A percentile compares a stretch with the other conserved stretches of the same genome.
phyloP scores from a whole-genome alignment of 2,797 vertebrate species.

The Telmatherina bonti region DNA sequence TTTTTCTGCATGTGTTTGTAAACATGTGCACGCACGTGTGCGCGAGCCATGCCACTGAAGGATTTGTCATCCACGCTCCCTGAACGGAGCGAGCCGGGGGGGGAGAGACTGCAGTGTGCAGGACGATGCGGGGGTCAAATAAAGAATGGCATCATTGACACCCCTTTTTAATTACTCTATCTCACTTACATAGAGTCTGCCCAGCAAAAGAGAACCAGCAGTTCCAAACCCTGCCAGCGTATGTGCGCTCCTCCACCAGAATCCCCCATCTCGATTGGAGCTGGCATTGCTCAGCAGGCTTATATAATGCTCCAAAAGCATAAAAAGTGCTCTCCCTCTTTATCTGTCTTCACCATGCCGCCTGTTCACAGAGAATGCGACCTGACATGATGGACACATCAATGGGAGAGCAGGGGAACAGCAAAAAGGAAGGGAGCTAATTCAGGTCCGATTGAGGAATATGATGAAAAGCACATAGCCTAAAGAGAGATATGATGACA shows the following conservation, averaged over 20 bases:
- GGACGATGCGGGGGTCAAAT: slow-evolving; percentile 63
- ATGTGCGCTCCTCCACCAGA: slow-evolving; percentile 42
- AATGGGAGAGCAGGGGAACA: slow-evolving; percentile 49
- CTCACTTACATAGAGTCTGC: slow-evolving; percentile 46
- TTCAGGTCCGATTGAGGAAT: slow-evolving; percentile 58
- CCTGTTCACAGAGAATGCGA: slow-evolving; percentile 48
- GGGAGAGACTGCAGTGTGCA: slow-evolving; percentile 56
- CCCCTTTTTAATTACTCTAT: slow-evolving; percentile 74
- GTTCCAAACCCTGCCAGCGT: no score
- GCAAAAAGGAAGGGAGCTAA: slow-evolving; percentile 57
- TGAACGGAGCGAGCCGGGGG: slow-evolving; percentile 54
- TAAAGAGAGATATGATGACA: slow-evolving; percentile 63
- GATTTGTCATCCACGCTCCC: slow-evolving; percentile 67
- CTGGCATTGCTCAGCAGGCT: slow-evolving; percentile 47
- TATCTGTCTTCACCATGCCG: slow-evolving; percentile 45
- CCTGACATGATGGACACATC: slow-evolving; percentile 69
- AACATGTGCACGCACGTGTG: slow-evolving; percentile 17
- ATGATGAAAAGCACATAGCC: slow-evolving; percentile 58
- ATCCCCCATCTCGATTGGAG: slow-evolving; percentile 43
- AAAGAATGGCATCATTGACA: slow-evolving; percentile 69
- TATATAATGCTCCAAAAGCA: slow-evolving; percentile 61
- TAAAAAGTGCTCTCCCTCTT: slow-evolving; percentile 45
- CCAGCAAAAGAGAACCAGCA: slow-evolving; percentile 41
- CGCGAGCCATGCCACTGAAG: slow-evolving; percentile 38
- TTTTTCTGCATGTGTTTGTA: slow-evolving; percentile 54